These are phyloP conservation scores for Drosophila tanythrix DNA, from an alignment of 2,888 invertebrate species.

Conservation along the genomic window DNA sequence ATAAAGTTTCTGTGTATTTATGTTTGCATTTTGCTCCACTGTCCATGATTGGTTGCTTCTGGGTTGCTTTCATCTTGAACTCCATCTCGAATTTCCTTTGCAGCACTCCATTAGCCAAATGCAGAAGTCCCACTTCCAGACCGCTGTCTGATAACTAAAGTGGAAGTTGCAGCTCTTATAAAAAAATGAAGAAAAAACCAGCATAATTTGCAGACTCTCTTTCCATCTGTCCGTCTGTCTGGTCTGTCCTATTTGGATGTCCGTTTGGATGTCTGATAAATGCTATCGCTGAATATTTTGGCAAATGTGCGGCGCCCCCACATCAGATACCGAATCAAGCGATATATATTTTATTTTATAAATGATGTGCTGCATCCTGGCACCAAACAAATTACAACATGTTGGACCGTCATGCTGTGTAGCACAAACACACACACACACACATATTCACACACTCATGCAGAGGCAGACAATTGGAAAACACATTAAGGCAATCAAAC, in stretches of 20 bases:
- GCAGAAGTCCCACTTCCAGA: conserved; percentile 45
- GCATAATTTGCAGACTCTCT: conserved; percentile 48
- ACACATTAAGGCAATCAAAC: conserved; percentile 77
- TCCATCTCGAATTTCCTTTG: conserved; percentile 49
- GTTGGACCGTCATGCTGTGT: conserved; percentile 58
- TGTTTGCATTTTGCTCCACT: conserved; percentile 9
- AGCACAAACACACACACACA: conserved; percentile 32
- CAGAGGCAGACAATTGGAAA: conserved; percentile 70
- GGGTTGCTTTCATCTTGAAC: conserved; percentile 23
- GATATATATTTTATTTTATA: conserved; percentile 60
- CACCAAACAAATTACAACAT: conserved; percentile 74
- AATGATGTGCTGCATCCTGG: conserved; percentile 73
- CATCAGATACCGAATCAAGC: conserved; percentile 31
- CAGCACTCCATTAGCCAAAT: conserved; percentile 71
- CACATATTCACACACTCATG: conserved; percentile 22
- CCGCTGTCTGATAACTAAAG: conserved; percentile 60
- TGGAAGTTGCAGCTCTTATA: conserved; percentile 39
- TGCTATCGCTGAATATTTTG: conserved; percentile 62
- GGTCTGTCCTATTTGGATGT: not conserved
- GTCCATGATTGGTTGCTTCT: conserved; percentile 18
- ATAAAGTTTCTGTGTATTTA: not conserved
- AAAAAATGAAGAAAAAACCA: conserved; percentile 33
- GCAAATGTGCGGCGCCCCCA: conserved; percentile 66
- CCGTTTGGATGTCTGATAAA: conserved; percentile 53
- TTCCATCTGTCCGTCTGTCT: not conserved